Base-by-base conservation (phyloP, 2,113 vertebrate species). In the Corythaeola cristata region DNA sequence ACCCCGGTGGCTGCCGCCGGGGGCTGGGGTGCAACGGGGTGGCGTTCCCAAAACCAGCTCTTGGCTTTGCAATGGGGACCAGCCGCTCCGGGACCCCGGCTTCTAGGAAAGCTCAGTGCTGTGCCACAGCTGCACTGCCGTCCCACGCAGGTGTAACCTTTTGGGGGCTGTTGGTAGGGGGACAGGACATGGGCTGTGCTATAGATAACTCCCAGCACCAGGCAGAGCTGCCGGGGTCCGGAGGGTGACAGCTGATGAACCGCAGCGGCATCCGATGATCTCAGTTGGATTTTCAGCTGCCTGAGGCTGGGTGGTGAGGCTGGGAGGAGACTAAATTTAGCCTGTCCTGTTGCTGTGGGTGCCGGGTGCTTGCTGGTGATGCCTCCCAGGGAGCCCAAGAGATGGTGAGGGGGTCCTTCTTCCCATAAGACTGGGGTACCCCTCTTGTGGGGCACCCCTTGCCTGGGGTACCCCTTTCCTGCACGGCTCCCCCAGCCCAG, bases 101-200 rank as follows among this genome's bases (percentile, higher is more conserved):
- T 95, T 30, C 47, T 16, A 22, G 92, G 69, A 72, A n/a, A 22
- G 37, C 24, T 39, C 1, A 0, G n/a, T 37, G 28, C 37, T 11
- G 39, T 15, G 52, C 47, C 3, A 2, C 1, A 0, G 53, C 58
- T 2, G 1, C 19, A 2, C 5, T 2, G 1, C 23, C 5, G 5
- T 69, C n/a, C 16, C 21, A 0, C 3, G 2, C 59, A 0, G 0
- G 35, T 0, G 0, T 9, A 27, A 37, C 52, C 62, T 10, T 59
- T 32, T 24, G 67, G 47, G 47, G 59, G 39, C 62, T 27, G 66
- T 26, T 0, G 3, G 9, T 30, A 26, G 3, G 15, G 13, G 47
- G 50, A 12, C 3, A 4, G 66, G n/a, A 37, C 3, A 2, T 0
- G 1, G 45, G 55, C 75, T 67, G 92, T 89, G 93, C 96, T 96